Conservation (phyloP, 2,797 vertebrate genomes). For the Callimico goeldii region DNA sequence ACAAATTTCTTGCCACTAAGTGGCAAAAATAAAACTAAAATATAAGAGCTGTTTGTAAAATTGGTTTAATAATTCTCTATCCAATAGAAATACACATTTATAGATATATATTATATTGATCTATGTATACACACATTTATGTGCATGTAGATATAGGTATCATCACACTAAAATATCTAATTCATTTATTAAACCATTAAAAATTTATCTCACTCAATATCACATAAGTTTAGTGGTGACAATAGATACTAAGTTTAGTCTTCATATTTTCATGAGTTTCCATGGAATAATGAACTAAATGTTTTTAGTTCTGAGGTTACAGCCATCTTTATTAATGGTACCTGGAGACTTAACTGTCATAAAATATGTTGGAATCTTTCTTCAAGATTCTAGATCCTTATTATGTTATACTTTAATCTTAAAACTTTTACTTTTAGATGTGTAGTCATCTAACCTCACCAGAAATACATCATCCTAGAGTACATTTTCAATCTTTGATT, state of each 20-base stretch:
- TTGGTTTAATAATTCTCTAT: not conserved
- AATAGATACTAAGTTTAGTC: not conserved
- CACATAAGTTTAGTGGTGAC: not conserved
- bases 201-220: not conserved
- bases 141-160: not conserved
- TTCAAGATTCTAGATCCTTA: not conserved
- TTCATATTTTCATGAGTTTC: conserved; percentile 17
- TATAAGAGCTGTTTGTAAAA: not conserved
- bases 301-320: not conserved
- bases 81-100: not conserved
- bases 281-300: not conserved
- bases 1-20: not conserved
- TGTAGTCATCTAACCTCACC: not conserved
- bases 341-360: not conserved
- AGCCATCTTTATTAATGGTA: not conserved
- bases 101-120: not conserved
- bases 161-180: not conserved
- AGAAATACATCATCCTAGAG: not conserved
- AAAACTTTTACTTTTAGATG: not conserved
- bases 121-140: not conserved
- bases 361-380: not conserved
- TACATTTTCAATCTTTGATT: conserved; percentile 33
- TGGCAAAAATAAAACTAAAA: conserved; percentile 22
- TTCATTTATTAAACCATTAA: not conserved
- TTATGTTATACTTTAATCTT: not conserved